These are phyloP conservation scores for Tipula helvola DNA, from an alignment of 2,888 invertebrate genomes.

Conservation along the genomic window DNA sequence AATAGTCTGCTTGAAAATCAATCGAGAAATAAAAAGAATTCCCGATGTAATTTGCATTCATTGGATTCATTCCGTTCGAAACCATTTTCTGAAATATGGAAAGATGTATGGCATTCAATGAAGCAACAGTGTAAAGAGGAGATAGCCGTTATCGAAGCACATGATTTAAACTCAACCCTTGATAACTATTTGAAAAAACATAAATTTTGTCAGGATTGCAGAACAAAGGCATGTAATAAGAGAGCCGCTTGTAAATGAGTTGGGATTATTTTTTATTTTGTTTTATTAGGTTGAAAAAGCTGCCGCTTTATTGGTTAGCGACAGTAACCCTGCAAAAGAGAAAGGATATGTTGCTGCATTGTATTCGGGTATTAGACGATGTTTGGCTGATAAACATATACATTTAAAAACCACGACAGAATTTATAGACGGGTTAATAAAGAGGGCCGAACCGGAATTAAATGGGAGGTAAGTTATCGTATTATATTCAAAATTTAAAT, in stretches of 20 bases:
- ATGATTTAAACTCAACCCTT: constrained; percentile 69
- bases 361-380: constrained; percentile 77
- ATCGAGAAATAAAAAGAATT: constrained; percentile 76
- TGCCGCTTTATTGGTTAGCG: constrained; percentile 75
- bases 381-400: constrained; percentile 74
- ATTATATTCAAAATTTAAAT: background rate
- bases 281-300: constrained; percentile 51
- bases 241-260: background rate
- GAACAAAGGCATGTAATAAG: constrained; percentile 61
- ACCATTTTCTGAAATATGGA: constrained; percentile 60
- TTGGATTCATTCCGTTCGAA: constrained; percentile 74
- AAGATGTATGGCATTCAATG: constrained; percentile 79
- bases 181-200: constrained; percentile 87
- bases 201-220: constrained; percentile 87
- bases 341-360: constrained; percentile 80
- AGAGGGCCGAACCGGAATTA: constrained; percentile 82
- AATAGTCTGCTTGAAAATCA: constrained; percentile 68
- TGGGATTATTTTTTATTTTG: background rate
- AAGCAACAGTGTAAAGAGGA: constrained; percentile 66
- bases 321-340: constrained; percentile 70
- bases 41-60: constrained; percentile 79
- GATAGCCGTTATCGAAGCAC: constrained; percentile 76
- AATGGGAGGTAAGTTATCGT: constrained; percentile 51
- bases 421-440: constrained; percentile 77
- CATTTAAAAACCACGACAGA: constrained; percentile 81